A percentile compares a stretch with the other conserved stretches of the same genome.
These are phyloP conservation scores for Thamnophis elegans DNA, from an alignment of 2,797 vertebrate species.

Conservation along the genomic window DNA sequence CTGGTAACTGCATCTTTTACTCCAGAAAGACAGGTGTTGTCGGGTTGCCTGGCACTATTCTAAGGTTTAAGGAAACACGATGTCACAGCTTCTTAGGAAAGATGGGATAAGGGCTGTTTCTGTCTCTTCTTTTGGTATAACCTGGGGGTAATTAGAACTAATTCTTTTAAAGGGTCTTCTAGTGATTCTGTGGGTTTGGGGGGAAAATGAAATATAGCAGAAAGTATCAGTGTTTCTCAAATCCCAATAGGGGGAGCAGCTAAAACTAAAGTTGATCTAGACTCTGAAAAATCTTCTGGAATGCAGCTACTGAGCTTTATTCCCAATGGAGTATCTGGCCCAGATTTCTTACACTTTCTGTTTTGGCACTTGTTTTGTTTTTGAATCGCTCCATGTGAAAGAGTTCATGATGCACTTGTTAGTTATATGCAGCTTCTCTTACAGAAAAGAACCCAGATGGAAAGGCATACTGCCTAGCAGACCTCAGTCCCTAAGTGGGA, in stretches of 20 bases:
- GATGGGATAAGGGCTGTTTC: background rate
- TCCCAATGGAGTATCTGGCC: constrained; percentile 42
- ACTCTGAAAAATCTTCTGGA: background rate
- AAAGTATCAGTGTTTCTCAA: constrained; percentile 31
- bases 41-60: constrained; percentile 63
- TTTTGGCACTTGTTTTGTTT: constrained; percentile 17
- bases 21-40: constrained; percentile 71
- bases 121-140: background rate
- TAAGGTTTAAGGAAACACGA: constrained; percentile 53
- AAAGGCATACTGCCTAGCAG: background rate
- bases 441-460: constrained; percentile 3
- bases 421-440: background rate
- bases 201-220: constrained; percentile 24
- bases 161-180: background rate
- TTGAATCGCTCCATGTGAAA: background rate
- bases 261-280: constrained; percentile 1
- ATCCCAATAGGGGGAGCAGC: background rate
- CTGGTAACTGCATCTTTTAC: constrained; percentile 68
- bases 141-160: background rate
- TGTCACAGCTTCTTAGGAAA: constrained; percentile 7
- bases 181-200: background rate
- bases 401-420: constrained; percentile 1
- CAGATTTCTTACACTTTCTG: constrained; percentile 34
- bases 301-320: constrained; percentile 25
- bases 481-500: background rate